Base-by-base conservation (phyloP, 1,140 invertebrate genomes). In the Leptopilina clavipes region DNA sequence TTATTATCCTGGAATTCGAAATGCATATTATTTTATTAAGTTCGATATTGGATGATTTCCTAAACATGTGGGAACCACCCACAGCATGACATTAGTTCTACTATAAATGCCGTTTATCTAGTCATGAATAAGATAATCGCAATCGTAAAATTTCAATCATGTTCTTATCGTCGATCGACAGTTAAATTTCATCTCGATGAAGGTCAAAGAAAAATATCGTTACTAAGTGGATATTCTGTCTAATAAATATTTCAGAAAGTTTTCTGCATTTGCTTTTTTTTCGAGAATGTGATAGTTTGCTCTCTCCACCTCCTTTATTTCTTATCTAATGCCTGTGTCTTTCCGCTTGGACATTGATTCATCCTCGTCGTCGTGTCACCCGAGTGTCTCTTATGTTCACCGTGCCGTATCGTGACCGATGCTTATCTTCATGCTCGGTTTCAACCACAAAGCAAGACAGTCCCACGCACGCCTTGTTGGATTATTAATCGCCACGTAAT, bases 401-500 rank as follows among this genome's bases (percentile, higher is more conserved):
- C 74, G 76, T 12, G 78, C 74, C 79, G 83, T 83, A 84, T 86
- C 86, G 82, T 85, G 84, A 87, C 84, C 84, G 87, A 88, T 89
- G 81, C 84, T 87, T 89, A 89, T 88, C 86, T 87, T 84, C 77
- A 81, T 80, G 84, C 86, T 86, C 83, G 83, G 83, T 87, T 88
- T 84, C 79, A 88, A 83, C 85, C 81, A 86, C 86, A 84, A 85
- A 86, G 83, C 84, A 84, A 82, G 80, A 80, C 84, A 85, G 83
- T 85, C 87, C 86, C 87, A 88, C 87, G 87, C 86, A 88, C 82
- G 84, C 86, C 85, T 85, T 84, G 83, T 83, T 83, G 86, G 83
- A 84, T 89, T 88, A 89, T 89, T 89, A 89, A 89, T 89, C 85
- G 86, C 82, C 84, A 81, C 82, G 86, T 86, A 85, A 88, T 88